phyloP scores from a whole-genome alignment of 1,140 invertebrate genomes.

The Drosophila varians region DNA sequence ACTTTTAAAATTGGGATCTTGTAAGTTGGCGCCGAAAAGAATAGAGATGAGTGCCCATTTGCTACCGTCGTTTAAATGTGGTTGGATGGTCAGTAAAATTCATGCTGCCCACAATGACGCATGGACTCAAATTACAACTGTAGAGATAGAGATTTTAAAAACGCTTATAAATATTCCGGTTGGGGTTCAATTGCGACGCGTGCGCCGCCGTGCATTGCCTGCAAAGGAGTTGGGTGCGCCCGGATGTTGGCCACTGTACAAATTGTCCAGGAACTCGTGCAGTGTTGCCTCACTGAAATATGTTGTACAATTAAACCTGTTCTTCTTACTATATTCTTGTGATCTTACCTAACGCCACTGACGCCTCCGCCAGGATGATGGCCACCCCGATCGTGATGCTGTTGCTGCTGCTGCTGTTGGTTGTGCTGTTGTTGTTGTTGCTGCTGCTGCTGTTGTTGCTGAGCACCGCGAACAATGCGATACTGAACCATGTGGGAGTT shows the following conservation, averaged over 20 bases:
- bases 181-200: slow-evolving; percentile 68
- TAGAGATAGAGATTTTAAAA: slow-evolving; percentile 74
- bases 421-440: slow-evolving; percentile 57
- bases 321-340: background rate
- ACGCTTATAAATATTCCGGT: slow-evolving; percentile 58
- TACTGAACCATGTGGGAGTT: slow-evolving; percentile 96
- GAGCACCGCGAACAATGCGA: slow-evolving; percentile 92
- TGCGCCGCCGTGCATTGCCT: slow-evolving; percentile 63
- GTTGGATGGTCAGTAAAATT: slow-evolving; percentile 31
- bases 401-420: slow-evolving; percentile 62
- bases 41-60: slow-evolving; percentile 4
- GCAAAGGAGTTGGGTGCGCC: slow-evolving; percentile 63
- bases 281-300: slow-evolving; percentile 72
- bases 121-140: slow-evolving; percentile 42
- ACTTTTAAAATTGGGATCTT: slow-evolving; percentile 5
- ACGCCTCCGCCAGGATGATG: slow-evolving; percentile 58
- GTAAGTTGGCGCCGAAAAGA: background rate
- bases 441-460: slow-evolving; percentile 83
- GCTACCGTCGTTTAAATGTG: slow-evolving; percentile 3
- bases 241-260: slow-evolving; percentile 82
- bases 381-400: slow-evolving; percentile 43
- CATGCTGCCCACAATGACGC: slow-evolving; percentile 19
- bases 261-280: slow-evolving; percentile 82
- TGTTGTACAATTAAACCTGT: background rate
- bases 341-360: slow-evolving; percentile 57